Conservation (phyloP, 2,888 invertebrate genomes). For the Phalera bucephala region DNA sequence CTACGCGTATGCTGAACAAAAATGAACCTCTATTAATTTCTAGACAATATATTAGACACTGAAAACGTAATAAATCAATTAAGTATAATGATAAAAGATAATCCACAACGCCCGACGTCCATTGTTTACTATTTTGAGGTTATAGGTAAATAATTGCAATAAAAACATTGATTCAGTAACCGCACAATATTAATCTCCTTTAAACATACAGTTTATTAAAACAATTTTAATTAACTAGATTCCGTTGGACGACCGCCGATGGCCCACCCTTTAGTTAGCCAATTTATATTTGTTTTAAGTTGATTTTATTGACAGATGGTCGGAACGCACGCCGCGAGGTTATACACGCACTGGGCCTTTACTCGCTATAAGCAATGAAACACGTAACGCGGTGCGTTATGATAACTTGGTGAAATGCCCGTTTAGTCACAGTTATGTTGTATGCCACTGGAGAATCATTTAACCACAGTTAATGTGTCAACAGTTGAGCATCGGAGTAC, state of each 20-base stretch:
- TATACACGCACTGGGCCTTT: conserved; percentile 26
- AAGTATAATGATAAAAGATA: conserved; percentile 28
- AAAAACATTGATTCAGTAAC: conserved; percentile 64
- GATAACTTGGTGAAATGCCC: no score
- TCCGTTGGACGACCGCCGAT: conserved; percentile 43
- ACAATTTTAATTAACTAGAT: conserved; percentile 69
- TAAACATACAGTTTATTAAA: conserved; percentile 60
- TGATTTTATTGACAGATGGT: conserved; percentile 44
- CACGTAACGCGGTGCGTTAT: no score
- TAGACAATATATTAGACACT: conserved; percentile 19
- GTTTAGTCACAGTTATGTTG: no score
- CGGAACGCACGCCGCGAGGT: conserved; percentile 24
- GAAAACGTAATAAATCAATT: conserved; percentile 14
- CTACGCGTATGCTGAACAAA: conserved; percentile 7
- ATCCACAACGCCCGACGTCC: conserved; percentile 31
- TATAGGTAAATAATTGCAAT: conserved; percentile 32
- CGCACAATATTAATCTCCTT: conserved; percentile 67
- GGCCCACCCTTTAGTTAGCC: conserved; percentile 47
- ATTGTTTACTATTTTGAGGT: conserved; percentile 41
- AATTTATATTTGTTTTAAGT: conserved; percentile 58
- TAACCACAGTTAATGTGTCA: no score
- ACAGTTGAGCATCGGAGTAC: no score
- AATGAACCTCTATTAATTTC: conserved; percentile 9
- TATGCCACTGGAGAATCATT: no score
- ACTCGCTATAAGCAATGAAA: no score